Evolutionary conservation across 2,888 invertebrate species (phyloP), one percentile per base, ranked within the genome.

Genomic region (Habroteleia sp.): DNA sequence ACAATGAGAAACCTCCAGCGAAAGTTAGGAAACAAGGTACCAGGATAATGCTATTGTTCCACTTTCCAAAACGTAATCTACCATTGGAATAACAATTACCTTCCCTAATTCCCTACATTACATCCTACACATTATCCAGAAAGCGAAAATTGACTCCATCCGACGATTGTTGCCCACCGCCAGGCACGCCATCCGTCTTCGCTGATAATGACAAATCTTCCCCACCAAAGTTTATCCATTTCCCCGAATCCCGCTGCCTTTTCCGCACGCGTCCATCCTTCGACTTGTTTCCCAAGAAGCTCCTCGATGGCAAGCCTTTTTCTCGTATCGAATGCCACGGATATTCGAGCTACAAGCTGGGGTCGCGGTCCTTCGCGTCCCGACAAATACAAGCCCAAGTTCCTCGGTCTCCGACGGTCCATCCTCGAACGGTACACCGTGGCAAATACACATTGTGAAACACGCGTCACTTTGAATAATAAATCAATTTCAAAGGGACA

Each of bases 401-500:
- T 69, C 50, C 68, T 48, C 66, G 66, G 33, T 56, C 68, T 69
- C 54, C 17, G 39, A 46, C 56, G 60, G 50, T 62, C 56, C 66
- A 56, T 56, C 66, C 56, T 54, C 50, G 60, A 52, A 72, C 66
- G 54, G 42, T 71, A 60, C 33, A 63, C 52, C 60, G 82, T 87
- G 86, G 87, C 87, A 87, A 87, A 88, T 87, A 88, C 86, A 88
- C 86, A 88, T 87, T 88, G 88, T 87, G 85, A 86, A 87, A 88
- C 88, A 88, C 85, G 87, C 87, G 85, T 87, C 85, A 83, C 87
- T 88, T 88, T 88, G 88, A 88, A 88, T 88, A 88, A 88, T 88
- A 88, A 88, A 88, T 88, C 88, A 88, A 88, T 88, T 88, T 88
- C 86, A 85, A 82, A 77, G 84, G 84, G 84, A 87, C 88, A 87